phyloP scores from a whole-genome alignment of 2,113 vertebrate genomes.

The Tyto alba region DNA sequence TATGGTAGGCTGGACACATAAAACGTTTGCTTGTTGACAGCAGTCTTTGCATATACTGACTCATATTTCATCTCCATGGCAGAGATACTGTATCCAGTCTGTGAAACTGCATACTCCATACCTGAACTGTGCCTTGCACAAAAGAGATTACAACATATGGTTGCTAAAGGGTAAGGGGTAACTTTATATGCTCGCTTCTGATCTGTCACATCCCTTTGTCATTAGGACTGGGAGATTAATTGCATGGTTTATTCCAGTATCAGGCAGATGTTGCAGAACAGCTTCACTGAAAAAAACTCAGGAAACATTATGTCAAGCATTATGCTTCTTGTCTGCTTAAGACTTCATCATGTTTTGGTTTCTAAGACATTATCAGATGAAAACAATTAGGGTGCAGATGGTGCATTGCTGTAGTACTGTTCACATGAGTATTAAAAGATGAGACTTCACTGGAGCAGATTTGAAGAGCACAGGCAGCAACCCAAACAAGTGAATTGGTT shows the following conservation, averaged over 20 bases:
- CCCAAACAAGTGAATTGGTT: neutral
- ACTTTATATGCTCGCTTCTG: neutral
- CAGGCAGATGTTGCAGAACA: neutral
- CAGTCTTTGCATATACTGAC: neutral
- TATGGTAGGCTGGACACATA: neutral
- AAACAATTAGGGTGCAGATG: neutral
- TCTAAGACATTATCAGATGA: neutral
- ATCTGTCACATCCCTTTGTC: neutral
- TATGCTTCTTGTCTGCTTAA: neutral
- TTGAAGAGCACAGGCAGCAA: neutral
- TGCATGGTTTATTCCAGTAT: neutral
- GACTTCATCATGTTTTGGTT: neutral
- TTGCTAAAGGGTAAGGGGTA: neutral
- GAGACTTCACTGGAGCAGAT: neutral
- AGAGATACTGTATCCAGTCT: neutral
- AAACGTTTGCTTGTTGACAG: neutral
- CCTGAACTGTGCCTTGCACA: neutral
- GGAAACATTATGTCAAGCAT: neutral
- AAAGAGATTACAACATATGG: neutral
- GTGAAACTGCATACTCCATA: neutral
- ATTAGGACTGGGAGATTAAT: neutral
- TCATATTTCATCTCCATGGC: neutral
- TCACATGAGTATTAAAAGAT: neutral
- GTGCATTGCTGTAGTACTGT: neutral
- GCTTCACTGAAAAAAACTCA: neutral